Percentiles rank a stretch among this genome's conserved stretches.
phyloP scores from a whole-genome alignment of 2,113 vertebrate genomes.

The Zootoca vivipara region DNA sequence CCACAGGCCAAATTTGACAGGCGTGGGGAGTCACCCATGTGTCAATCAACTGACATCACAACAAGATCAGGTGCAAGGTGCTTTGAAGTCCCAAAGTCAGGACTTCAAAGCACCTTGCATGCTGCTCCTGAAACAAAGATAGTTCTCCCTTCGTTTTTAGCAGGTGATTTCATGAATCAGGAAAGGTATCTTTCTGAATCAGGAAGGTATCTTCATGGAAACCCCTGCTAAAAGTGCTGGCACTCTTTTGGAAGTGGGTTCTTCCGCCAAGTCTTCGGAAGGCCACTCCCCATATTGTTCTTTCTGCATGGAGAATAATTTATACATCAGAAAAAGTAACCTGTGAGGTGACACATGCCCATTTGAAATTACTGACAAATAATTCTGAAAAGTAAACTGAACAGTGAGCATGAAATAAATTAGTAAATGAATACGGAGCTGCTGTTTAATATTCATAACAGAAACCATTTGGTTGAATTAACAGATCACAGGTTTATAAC shows the following conservation, averaged over 20 bases:
- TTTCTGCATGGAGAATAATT: not conserved
- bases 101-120: too few species aligned
- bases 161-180: too few species aligned
- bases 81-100: too few species aligned
- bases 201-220: too few species aligned
- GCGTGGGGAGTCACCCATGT: too few species aligned
- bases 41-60: too few species aligned
- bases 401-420: not conserved
- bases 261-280: not conserved
- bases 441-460: not conserved
- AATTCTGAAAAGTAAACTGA: not conserved
- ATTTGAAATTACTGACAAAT: not conserved
- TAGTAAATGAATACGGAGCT: not conserved
- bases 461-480: not conserved
- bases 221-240: not conserved
- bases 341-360: not conserved
- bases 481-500: not conserved
- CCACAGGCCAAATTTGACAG: too few species aligned
- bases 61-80: too few species aligned
- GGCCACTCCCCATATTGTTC: too few species aligned
- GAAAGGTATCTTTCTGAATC: too few species aligned
- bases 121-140: too few species aligned
- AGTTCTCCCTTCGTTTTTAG: too few species aligned
- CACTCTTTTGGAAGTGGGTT: not conserved
- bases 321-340: not conserved